Evolutionary conservation across 2,888 invertebrate species (phyloP).

Genomic region (Drosophila meridiana): DNA sequence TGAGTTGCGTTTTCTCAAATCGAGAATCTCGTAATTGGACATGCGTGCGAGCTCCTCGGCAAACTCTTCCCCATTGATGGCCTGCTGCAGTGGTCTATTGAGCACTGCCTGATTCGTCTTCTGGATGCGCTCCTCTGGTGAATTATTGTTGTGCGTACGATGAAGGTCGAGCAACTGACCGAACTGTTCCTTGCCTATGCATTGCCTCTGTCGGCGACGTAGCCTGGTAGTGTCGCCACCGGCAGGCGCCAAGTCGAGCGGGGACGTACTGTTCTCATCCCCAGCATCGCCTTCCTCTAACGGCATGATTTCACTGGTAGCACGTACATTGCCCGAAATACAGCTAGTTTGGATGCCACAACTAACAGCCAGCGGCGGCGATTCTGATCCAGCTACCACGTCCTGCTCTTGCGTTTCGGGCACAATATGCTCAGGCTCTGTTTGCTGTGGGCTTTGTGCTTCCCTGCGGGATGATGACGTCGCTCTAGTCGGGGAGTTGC

Average conservation of each 20-base stretch:
- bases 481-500: no score
- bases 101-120: slow-evolving; percentile 19
- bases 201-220: background rate
- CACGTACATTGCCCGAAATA: background rate
- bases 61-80: slow-evolving; percentile 78
- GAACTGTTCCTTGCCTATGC: background rate
- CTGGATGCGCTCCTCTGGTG: background rate
- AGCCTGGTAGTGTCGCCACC: slow-evolving; percentile 29
- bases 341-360: slow-evolving; percentile 29
- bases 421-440: slow-evolving; percentile 8
- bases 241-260: slow-evolving; percentile 54
- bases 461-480: background rate
- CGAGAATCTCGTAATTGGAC: slow-evolving; percentile 77
- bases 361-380: background rate
- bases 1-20: slow-evolving; percentile 79
- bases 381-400: background rate
- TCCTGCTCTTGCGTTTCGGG: slow-evolving; percentile 43
- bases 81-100: slow-evolving; percentile 64
- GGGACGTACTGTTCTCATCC: slow-evolving; percentile 6
- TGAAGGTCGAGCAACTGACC: slow-evolving; percentile 56
- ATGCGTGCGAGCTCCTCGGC: slow-evolving; percentile 72
- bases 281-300: slow-evolving; percentile 27
- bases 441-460: background rate
- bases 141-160: slow-evolving; percentile 2
- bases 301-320: background rate